Evolutionary conservation across 2,888 invertebrate species (phyloP), one percentile per base, ranked within the genome.

Genomic region (Lasioglossum villosulum): DNA sequence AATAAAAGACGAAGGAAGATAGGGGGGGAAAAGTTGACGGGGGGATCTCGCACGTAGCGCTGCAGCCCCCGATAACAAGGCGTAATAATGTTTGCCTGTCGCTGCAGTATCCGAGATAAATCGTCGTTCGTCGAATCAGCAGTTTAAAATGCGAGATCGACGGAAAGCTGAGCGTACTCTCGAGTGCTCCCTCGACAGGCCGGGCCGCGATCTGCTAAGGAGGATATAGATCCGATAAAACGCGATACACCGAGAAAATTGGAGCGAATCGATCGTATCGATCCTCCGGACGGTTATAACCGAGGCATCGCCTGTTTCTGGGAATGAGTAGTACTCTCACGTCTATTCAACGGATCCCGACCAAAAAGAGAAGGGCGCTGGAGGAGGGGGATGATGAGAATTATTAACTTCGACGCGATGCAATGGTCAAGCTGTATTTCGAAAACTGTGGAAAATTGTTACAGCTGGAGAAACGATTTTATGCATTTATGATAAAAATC

Each of bases 51-150:
- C 80, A 70, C 83, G 74, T 78, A 80, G 79, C 42, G 75, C 82
- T 87, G 80, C 80, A 70, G 45, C 52, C 75, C 45, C 66, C 59
- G 88, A 89, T 89, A 89, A 87, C 85, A 78, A 80, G 78, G 68
- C 73, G 89, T 86, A 89, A 89, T 84, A 89, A 88, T 88, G 89
- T 89, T 89, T 89, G 89, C 82, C 82, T 78, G 84, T 66, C 78
- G 83, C 75, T 77, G 83, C 83, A 86, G 81, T 84, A 87, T 87
- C 88, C 88, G 88, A 91, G 92, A 93, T 90, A 91, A 92, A 92
- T 93, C 88, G 89, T 83, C 86, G 88, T 78, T 78, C 89, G 88
- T 90, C 87, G 89, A 88, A 91, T 92, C 91, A 91, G 89, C 88
- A 89, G 87, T 89, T 91, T 90, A 86, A 86, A 88, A 87, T 80